Evolutionary conservation across 2,113 vertebrate species (phyloP), one percentile per base, ranked within the genome.

Genomic region (Aleadryas rufinucha): DNA sequence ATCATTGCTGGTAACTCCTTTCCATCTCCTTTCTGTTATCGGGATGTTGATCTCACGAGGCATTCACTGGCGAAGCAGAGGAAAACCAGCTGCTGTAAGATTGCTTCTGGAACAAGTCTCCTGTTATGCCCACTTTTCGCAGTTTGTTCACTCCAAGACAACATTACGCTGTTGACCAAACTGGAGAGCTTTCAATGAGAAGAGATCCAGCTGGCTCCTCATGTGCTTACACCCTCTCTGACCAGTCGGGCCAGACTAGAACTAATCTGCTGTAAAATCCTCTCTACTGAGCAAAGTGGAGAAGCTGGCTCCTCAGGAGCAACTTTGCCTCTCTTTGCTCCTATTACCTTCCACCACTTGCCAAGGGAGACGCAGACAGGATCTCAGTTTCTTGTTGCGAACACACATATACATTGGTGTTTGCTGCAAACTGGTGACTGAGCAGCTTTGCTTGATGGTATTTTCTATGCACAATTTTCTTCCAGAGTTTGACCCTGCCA

Each of bases 201-300:
- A 85, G 47, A 63, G 28, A 44, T 71, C 15, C n/a, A 90, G 26
- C 10, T 64, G 37, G 26, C 3, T 89, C 10, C 33, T 65, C 21
- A 9, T 9, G 6, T 0, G 1, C 16, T 77, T 54, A 45, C 4
- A 53, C 12, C 1, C 6, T 11, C 68, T 68, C 54, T 60, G 63
- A 79, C 27, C 28, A 4, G 0, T 3, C 27, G 49, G 60, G 21
- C 71, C 57, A 72, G 37, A 15, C n/a, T 37, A 82, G 33, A 76
- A 42, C 21, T 63, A 27, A 26, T 22, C 21, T 85, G 31, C 24
- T 68, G 37, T 65, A 74, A 88, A 83, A 72, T 69, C 6, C 23
- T 31, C 39, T 74, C 21, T 50, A 7, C 7, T 19, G 35, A 66
- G n/a, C 9, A 16, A 41, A 52, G 28, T 15, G 37, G 6, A 85